Conservation (phyloP, 2,797 vertebrate species). For the Lacerta agilis region DNA sequence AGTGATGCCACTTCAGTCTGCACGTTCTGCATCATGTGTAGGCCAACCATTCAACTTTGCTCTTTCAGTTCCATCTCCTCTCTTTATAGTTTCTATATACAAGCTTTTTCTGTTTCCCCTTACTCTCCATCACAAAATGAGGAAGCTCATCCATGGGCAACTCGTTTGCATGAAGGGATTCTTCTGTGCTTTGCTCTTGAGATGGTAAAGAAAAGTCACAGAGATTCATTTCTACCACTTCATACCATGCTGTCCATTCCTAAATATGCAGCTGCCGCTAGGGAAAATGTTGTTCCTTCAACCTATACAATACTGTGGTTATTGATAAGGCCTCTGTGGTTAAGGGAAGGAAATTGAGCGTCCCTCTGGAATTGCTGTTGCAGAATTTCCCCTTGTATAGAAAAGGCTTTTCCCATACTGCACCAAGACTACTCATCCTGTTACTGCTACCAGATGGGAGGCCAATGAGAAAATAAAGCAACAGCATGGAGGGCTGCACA, state of each 20-base stretch:
- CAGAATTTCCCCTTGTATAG: neutral
- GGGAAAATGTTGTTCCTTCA: neutral
- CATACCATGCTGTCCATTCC: neutral
- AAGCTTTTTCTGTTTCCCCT: too few species aligned
- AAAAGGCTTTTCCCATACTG: neutral
- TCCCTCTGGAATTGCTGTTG: neutral
- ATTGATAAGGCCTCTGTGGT: neutral
- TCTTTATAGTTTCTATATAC: too few species aligned
- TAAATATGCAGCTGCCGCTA: neutral
- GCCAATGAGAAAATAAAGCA: neutral
- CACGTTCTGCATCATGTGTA: neutral
- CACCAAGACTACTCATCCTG: neutral
- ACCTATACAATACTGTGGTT: neutral
- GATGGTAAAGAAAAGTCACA: neutral
- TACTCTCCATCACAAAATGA: neutral
- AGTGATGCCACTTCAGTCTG: neutral
- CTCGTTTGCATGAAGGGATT: neutral
- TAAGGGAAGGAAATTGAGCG: constrained; percentile 11
- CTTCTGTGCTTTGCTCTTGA: neutral
- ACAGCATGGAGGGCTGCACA: neutral
- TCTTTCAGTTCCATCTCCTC: neutral
- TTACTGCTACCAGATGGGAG: neutral
- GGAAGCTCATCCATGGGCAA: neutral
- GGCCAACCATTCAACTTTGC: neutral
- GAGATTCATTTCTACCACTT: neutral